Conservation (phyloP, 1,140 invertebrate genomes). For the Metopolophium dirhodum region DNA sequence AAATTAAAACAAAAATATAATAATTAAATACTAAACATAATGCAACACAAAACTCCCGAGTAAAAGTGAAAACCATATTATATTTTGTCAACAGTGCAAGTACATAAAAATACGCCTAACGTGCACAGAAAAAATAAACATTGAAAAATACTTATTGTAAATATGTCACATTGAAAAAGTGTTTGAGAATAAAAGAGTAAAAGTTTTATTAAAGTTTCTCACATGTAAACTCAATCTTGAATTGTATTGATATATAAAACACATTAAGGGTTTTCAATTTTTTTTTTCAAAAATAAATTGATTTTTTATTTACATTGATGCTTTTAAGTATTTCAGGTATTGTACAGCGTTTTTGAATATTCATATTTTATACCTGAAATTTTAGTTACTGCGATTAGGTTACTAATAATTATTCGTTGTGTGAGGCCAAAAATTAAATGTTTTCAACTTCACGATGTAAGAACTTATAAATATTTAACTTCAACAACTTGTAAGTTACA, state of each 20-base stretch:
- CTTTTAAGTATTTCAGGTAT: not conserved
- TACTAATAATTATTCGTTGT: not conserved
- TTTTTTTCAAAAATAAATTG: not conserved
- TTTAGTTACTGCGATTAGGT: not conserved
- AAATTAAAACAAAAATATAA: not conserved
- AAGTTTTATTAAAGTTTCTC: not conserved
- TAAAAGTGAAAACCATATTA: not conserved
- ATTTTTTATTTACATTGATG: not conserved
- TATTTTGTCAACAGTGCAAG: not conserved
- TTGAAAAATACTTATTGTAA: not conserved
- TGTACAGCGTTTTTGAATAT: not conserved
- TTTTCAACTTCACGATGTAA: not conserved
- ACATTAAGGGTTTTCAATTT: not conserved
- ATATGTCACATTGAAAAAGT: not conserved
- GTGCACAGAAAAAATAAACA: not conserved
- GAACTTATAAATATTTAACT: conserved; percentile 9
- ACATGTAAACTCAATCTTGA: not conserved
- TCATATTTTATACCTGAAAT: not conserved
- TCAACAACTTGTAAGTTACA: not conserved
- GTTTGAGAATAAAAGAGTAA: not conserved
- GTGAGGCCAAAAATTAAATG: not conserved
- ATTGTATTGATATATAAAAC: not conserved
- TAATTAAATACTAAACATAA: not conserved
- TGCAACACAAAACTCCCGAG: not conserved
- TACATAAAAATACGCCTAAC: not conserved